phyloP scores from a whole-genome alignment of 2,113 vertebrate genomes.

The Oreochromis spilurus region DNA sequence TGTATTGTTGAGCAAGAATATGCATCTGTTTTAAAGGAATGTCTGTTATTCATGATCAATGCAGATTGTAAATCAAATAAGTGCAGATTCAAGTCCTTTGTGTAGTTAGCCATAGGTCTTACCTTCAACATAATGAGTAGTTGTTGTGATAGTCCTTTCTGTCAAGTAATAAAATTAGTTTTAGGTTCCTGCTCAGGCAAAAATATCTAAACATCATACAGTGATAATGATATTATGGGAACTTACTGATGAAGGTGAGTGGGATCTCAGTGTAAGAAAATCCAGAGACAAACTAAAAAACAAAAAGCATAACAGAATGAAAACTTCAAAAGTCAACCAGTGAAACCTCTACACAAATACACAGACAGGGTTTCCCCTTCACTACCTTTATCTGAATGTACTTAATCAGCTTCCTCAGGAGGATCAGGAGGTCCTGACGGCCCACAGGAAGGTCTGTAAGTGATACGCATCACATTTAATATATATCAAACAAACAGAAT shows the following conservation, averaged over 20 bases:
- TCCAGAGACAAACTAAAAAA: constrained; percentile 81
- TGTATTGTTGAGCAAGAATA: neutral
- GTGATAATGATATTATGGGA: neutral
- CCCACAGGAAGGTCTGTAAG: constrained; percentile 86
- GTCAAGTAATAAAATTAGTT: neutral
- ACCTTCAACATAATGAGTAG: constrained; percentile 59
- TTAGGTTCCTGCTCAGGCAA: neutral
- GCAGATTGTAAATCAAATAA: neutral
- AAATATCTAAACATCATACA: neutral
- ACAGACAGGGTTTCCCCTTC: neutral
- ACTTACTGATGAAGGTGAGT: constrained; percentile 89
- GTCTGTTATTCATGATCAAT: neutral
- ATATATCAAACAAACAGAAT: neutral
- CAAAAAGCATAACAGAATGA: neutral
- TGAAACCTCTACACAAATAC: neutral
- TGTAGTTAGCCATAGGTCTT: neutral
- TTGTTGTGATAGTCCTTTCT: constrained; percentile 65
- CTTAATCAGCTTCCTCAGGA: constrained; percentile 88
- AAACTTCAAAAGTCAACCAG: neutral
- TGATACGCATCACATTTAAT: neutral
- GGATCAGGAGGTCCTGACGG: constrained; percentile 79
- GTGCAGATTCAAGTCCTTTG: neutral
- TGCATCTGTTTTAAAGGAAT: neutral
- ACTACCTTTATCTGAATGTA: constrained; percentile 90
- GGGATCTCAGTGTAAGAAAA: constrained; percentile 87